Percentiles rank a stretch among this genome's conserved stretches.
phyloP scores from a whole-genome alignment of 2,797 vertebrate genomes.

The Cyprinodon diabolis region DNA sequence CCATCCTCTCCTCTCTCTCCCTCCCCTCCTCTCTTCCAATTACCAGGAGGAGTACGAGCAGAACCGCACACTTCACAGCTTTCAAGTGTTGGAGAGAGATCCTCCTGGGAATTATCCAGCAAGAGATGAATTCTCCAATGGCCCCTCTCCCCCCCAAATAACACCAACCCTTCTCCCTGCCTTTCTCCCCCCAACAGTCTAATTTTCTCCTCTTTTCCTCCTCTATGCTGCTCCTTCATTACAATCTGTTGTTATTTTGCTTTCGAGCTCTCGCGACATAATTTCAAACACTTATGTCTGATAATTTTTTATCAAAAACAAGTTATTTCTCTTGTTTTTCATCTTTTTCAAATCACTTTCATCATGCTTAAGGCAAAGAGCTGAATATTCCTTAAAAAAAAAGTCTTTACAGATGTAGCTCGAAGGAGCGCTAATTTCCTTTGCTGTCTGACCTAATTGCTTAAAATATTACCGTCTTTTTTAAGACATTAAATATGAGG shows the following conservation, averaged over 20 bases:
- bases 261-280: slow-evolving; percentile 3
- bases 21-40: slow-evolving; percentile 73
- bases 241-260: slow-evolving; percentile 38
- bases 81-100: slow-evolving; percentile 81
- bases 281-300: background rate
- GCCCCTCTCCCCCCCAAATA: slow-evolving; percentile 38
- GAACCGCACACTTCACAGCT: slow-evolving; percentile 87
- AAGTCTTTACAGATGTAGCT: background rate
- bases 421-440: background rate
- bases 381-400: background rate
- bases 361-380: background rate
- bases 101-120: slow-evolving; percentile 82
- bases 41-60: slow-evolving; percentile 83
- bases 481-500: background rate
- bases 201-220: slow-evolving; percentile 45
- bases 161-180: slow-evolving; percentile 49
- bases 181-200: slow-evolving; percentile 36
- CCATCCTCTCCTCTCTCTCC: slow-evolving; percentile 22
- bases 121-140: slow-evolving; percentile 79
- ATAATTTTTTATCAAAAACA: slow-evolving; percentile 18
- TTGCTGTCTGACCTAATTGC: background rate
- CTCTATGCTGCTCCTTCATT: slow-evolving; percentile 39
- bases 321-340: slow-evolving; percentile 2
- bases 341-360: slow-evolving; percentile 1
- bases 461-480: background rate